phyloP scores from a whole-genome alignment of 2,797 vertebrate genomes.

The Gorsachius magnificus region DNA sequence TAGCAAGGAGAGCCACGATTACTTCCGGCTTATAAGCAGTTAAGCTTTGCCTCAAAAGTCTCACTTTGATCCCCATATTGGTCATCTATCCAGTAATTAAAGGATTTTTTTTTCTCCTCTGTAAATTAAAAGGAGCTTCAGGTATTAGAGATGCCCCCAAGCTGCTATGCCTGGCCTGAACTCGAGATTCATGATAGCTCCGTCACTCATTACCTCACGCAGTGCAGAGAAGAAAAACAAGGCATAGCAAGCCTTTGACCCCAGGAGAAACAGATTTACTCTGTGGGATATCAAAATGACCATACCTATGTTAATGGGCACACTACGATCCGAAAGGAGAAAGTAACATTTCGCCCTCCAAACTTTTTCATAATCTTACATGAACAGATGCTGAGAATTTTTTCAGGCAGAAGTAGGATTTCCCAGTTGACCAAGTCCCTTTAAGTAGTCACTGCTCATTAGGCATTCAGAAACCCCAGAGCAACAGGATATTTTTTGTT shows the following conservation, averaged over 20 bases:
- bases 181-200: neutral
- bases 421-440: neutral
- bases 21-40: neutral
- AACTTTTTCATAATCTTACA: neutral
- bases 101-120: neutral
- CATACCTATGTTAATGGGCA: neutral
- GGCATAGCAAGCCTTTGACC: neutral
- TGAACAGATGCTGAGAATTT: neutral
- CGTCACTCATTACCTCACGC: neutral
- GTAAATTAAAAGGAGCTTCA: neutral
- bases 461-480: neutral
- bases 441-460: neutral
- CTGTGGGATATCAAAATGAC: neutral
- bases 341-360: neutral
- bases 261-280: neutral
- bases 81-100: neutral
- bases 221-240: neutral
- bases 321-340: neutral
- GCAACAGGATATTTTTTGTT: neutral
- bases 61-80: neutral
- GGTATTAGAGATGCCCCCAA: neutral
- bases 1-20: neutral
- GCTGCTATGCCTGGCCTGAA: neutral
- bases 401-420: neutral
- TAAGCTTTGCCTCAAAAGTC: neutral